phyloP scores from a whole-genome alignment of 2,113 vertebrate species.

The Cichladusa arquata region DNA sequence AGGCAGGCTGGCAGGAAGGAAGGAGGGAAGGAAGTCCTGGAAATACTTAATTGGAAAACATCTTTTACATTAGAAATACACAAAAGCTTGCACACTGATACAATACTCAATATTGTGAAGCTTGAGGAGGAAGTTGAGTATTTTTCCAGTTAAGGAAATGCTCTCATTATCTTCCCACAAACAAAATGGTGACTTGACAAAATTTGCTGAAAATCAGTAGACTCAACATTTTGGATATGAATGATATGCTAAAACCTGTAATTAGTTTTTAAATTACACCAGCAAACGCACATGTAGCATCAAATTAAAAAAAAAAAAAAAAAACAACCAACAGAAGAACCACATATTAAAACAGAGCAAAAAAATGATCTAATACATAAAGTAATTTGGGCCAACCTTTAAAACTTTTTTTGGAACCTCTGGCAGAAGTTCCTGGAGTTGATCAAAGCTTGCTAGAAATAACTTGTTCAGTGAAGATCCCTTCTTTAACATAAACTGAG shows the following conservation, averaged over 20 bases:
- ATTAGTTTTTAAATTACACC: background rate
- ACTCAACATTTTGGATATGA: background rate
- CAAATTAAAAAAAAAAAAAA: background rate
- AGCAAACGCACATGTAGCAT: background rate
- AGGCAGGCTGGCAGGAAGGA: background rate
- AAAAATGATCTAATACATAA: background rate
- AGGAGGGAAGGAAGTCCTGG: background rate
- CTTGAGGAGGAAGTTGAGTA: background rate
- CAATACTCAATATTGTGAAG: background rate
- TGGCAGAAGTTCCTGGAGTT: slow-evolving; percentile 84
- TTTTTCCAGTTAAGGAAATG: background rate
- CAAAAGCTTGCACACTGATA: background rate
- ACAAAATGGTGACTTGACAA: background rate
- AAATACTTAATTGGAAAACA: background rate
- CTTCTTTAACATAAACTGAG: slow-evolving; percentile 87
- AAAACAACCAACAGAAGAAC: rapidly evolving
- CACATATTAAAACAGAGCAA: background rate
- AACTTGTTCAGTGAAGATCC: slow-evolving; percentile 78
- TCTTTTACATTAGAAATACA: background rate
- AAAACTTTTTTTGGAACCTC: slow-evolving; percentile 87
- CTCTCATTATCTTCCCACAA: background rate
- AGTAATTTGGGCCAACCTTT: slow-evolving; percentile 77
- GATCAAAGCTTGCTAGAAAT: slow-evolving; percentile 75
- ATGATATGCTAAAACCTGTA: background rate
- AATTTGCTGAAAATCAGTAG: background rate